Conservation (phyloP, 2,113 vertebrate species). For the Okapia johnstoni region DNA sequence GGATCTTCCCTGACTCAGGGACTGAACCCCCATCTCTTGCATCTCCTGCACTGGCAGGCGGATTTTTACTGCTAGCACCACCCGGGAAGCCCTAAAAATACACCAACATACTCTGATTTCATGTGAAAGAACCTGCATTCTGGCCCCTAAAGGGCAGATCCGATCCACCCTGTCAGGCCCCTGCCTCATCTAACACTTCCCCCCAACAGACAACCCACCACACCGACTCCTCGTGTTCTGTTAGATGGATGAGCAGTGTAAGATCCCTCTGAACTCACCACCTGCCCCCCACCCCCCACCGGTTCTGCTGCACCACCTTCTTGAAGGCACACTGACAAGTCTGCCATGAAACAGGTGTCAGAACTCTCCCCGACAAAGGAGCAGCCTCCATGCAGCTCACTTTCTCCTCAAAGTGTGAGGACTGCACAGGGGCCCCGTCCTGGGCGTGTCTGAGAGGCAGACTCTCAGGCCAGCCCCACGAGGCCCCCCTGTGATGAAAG, state of each 20-base stretch:
- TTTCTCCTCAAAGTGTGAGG: rapidly evolving
- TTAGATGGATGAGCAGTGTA: no score
- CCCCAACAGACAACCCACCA: rapidly evolving
- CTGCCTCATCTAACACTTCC: background rate
- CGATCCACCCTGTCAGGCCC: background rate
- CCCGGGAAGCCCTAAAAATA: background rate
- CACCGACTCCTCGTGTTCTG: background rate
- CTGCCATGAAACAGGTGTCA: background rate
- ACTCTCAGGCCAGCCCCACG: no score
- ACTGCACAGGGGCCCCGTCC: rapidly evolving
- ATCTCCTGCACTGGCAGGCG: background rate
- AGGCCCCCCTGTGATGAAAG: background rate
- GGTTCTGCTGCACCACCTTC: background rate
- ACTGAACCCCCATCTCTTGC: background rate
- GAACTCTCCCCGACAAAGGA: background rate
- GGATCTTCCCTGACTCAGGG: background rate
- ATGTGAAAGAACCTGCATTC: background rate
- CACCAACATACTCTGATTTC: background rate
- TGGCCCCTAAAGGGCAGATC: no score
- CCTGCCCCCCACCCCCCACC: background rate
- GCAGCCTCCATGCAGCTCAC: background rate
- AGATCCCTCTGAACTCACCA: background rate
- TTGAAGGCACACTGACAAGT: background rate
- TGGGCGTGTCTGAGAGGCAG: background rate
- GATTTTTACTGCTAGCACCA: background rate